Evolutionary conservation across 2,888 invertebrate species (phyloP).

Genomic region (Zootermopsis nevadensis): DNA sequence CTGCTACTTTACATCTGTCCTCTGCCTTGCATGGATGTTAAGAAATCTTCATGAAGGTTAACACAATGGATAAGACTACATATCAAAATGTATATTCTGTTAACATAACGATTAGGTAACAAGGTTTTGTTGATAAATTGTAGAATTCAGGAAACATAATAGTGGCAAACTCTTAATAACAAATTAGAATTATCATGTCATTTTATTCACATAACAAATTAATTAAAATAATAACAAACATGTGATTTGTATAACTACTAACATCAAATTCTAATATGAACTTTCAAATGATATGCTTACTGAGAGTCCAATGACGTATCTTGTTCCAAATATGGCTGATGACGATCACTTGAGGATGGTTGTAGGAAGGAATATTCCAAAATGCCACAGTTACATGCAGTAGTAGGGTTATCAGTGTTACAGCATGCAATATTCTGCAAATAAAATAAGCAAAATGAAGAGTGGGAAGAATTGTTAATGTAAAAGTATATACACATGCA

Average conservation of each 20-base stretch:
- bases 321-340: background rate
- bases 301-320: background rate
- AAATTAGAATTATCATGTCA: background rate
- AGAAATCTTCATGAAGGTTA: no score
- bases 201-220: slow-evolving; percentile 11
- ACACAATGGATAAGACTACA: no score
- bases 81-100: no score
- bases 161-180: background rate
- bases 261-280: background rate
- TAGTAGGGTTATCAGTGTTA: slow-evolving; percentile 29
- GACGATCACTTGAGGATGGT: background rate
- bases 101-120: no score
- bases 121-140: no score
- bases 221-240: slow-evolving; percentile 1
- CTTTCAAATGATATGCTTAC: background rate
- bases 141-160: no score
- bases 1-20: no score
- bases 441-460: slow-evolving; percentile 36
- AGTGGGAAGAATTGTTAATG: slow-evolving; percentile 16
- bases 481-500: slow-evolving; percentile 19
- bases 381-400: slow-evolving; percentile 34
- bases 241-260: background rate
- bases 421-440: slow-evolving; percentile 43
- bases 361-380: background rate
- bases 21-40: no score